Base-by-base conservation (phyloP, 2,113 vertebrate species). In the Ctenomys sociabilis region DNA sequence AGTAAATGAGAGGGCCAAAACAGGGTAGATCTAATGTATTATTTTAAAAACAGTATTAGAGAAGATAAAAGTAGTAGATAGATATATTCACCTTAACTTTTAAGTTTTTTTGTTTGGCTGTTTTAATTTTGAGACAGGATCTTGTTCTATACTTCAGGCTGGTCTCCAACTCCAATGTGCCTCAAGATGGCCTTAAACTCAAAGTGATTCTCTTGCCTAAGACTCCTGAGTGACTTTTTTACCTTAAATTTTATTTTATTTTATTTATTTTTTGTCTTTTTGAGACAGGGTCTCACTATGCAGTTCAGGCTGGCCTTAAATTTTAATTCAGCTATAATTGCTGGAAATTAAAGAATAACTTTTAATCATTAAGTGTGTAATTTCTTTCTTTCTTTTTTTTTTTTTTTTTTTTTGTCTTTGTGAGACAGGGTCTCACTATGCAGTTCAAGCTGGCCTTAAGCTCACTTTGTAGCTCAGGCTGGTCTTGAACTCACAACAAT, bases 291-390 rank as follows among this genome's bases (percentile, higher is more conserved):
- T n/a, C n/a, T n/a, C n/a, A n/a, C n/a, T n/a, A n/a, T n/a, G n/a
- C n/a, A n/a, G n/a, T n/a, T n/a, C n/a, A n/a, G n/a, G n/a, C n/a
- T n/a, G n/a, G n/a, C n/a, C 54, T 86, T 80, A 73, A 81, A 81
- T 49, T 70, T 59, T 59, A 90, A 68, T 14, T 83, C 49, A 64
- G 40, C 6, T 80, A 35, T 81, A n/a, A 90, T 57, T 84, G 40
- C 32, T 84, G 35, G 57, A 88, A 77, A 92, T 61, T 78, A 21
- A 66, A 84, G 59, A 85, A 43, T n/a, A 72, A 72, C 24, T n/a
- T 54, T 81, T 90, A 80, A 80, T 91, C 90, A 72, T 28, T 52
- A 45, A 95, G 57, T 80, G 40, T 61, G 26, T 57, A 80, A 85
- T 72, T 85, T 91, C 63, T 81, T 49, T 49, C 8, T 49, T 49